Evolutionary conservation across 2,888 invertebrate genomes (phyloP).

Genomic region (Diaperis boleti): DNA sequence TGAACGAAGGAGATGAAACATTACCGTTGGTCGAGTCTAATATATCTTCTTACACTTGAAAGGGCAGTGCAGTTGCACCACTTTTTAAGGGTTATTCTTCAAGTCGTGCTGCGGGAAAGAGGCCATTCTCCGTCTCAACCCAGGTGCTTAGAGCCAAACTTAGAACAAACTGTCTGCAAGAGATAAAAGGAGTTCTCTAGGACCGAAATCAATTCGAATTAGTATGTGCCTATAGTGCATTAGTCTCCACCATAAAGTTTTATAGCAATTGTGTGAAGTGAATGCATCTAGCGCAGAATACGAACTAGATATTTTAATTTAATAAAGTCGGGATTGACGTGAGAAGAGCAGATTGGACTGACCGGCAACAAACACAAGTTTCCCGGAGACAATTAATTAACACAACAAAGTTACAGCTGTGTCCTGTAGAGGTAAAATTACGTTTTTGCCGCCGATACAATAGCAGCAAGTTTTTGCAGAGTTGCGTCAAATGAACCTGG

Average conservation of each 20-base stretch:
- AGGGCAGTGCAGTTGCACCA: conserved; percentile 32
- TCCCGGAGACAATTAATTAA: conserved; percentile 12
- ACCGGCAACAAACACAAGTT: background rate
- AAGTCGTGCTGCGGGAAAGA: conserved; percentile 18
- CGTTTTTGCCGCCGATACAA: conserved; percentile 17
- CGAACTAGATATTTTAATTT: background rate
- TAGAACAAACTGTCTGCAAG: conserved; percentile 37
- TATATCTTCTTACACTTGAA: conserved; percentile 20
- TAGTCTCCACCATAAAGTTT: conserved; percentile 9
- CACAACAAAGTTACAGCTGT: conserved; percentile 3
- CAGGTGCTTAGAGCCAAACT: conserved; percentile 36
- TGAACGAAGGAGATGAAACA: conserved; percentile 3
- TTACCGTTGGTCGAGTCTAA: conserved; percentile 7
- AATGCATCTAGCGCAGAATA: background rate
- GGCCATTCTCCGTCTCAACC: conserved; percentile 16
- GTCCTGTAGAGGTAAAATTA: background rate
- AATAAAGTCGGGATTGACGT: conserved; percentile 4
- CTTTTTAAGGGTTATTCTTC: conserved; percentile 29
- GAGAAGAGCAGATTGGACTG: background rate
- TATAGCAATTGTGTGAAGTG: conserved; percentile 6
- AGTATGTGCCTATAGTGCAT: conserved; percentile 13
- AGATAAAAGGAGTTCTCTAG: conserved; percentile 17
- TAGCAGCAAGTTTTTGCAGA: too few species aligned
- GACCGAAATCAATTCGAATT: conserved; percentile 20
- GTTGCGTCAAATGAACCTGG: too few species aligned